Evolutionary conservation across 1,140 invertebrate species (phyloP).

Genomic region (Trichonephila inaurata): DNA sequence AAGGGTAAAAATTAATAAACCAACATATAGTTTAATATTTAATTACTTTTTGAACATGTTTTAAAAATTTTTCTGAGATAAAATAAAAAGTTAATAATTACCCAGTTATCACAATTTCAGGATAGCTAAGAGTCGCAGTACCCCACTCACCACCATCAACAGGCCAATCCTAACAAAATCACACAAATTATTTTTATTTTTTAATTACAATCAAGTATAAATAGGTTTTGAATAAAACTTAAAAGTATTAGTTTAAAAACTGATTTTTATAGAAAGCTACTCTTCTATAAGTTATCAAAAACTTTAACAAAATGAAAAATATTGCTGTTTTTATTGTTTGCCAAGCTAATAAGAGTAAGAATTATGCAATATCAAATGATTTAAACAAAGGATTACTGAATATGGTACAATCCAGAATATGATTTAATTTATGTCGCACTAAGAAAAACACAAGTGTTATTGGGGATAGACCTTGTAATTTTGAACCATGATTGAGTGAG

Average conservation of each 20-base stretch:
- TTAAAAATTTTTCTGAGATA: too few species aligned
- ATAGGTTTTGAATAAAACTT: neutral
- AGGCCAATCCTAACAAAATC: constrained; percentile 90
- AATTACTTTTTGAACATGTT: neutral
- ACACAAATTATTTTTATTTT: neutral
- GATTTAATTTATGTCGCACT: too few species aligned
- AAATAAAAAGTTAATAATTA: constrained; percentile 80
- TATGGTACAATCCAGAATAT: too few species aligned
- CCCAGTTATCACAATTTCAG: constrained; percentile 98
- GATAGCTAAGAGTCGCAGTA: constrained; percentile 95
- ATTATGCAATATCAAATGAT: too few species aligned
- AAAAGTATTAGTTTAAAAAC: neutral
- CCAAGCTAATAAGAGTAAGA: too few species aligned
- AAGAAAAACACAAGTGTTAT: too few species aligned
- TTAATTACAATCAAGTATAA: too few species aligned
- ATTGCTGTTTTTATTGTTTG: too few species aligned
- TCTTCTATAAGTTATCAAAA: neutral
- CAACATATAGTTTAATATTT: neutral
- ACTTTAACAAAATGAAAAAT: neutral
- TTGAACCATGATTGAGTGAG: too few species aligned
- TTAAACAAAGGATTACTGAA: too few species aligned
- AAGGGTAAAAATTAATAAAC: constrained; percentile 71
- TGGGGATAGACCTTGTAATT: too few species aligned
- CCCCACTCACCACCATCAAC: constrained; percentile 96
- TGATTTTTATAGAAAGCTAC: neutral